A percentile compares a stretch with the other conserved stretches of the same genome.
These are phyloP conservation scores for Dasyornis broadbenti DNA, from an alignment of 2,113 vertebrate genomes.

Conservation along the genomic window DNA sequence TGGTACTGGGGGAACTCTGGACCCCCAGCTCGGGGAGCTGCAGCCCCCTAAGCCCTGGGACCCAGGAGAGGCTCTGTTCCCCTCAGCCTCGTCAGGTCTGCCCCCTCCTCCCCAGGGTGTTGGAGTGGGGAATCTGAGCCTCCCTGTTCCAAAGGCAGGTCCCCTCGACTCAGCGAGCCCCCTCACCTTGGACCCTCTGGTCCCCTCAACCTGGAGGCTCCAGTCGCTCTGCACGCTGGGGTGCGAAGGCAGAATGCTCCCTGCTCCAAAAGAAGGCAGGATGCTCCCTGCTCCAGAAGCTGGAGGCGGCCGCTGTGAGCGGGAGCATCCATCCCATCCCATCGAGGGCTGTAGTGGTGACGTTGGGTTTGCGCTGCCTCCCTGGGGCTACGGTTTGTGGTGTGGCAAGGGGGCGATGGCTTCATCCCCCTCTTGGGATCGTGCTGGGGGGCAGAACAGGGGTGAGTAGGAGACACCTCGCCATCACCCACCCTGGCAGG, in stretches of 20 bases:
- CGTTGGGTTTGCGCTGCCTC: accelerated
- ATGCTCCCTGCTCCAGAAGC: neutral
- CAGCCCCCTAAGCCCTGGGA: neutral
- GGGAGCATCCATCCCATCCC: neutral
- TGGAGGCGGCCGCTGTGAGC: accelerated
- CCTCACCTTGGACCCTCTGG: neutral
- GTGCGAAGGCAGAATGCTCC: accelerated
- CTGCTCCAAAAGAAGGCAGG: no score
- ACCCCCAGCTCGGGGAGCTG: neutral
- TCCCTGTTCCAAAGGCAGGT: neutral
- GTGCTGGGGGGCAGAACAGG: accelerated
- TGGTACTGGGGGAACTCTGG: neutral
- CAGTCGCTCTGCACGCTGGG: no score
- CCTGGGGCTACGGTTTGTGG: neutral
- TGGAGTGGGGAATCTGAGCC: accelerated
- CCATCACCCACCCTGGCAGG: neutral
- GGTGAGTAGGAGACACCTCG: neutral
- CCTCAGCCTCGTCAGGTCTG: neutral
- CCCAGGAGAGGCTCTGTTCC: neutral
- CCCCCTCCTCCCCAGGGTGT: neutral
- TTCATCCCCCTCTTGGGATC: accelerated
- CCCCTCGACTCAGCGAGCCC: neutral
- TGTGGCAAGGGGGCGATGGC: no score
- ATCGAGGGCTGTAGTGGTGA: accelerated
- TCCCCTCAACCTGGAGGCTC: neutral